phyloP scores from a whole-genome alignment of 2,797 vertebrate genomes.

The Micropoecilia bifurca region DNA sequence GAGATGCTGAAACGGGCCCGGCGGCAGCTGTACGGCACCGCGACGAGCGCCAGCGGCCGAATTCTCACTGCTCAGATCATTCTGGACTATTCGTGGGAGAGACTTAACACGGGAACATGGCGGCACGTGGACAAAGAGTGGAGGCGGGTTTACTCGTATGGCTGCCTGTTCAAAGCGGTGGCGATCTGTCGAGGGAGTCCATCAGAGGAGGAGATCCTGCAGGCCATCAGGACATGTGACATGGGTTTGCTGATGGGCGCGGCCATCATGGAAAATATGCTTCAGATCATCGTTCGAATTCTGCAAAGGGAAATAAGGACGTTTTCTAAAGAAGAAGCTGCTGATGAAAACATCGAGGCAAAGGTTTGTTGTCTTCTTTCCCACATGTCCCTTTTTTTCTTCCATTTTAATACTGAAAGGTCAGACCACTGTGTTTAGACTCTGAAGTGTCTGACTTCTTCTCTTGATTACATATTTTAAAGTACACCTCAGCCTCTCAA shows the following conservation, averaged over 20 bases:
- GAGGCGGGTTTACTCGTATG: constrained; percentile 87
- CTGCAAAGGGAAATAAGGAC: constrained; percentile 76
- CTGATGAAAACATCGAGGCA: constrained; percentile 41
- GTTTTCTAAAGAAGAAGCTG: constrained; percentile 27
- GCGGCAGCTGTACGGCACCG: constrained; percentile 73
- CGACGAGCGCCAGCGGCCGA: constrained; percentile 13
- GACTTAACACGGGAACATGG: constrained; percentile 90
- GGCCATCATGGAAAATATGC: constrained; percentile 82
- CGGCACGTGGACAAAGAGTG: constrained; percentile 87
- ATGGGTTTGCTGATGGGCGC: constrained; percentile 91
- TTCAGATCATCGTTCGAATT: constrained; percentile 77
- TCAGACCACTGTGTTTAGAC: constrained; percentile 40
- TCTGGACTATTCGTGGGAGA: constrained; percentile 91
- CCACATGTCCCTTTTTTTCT: neutral
- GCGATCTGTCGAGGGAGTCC: constrained; percentile 75
- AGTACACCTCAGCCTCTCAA: neutral
- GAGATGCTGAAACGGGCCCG: constrained; percentile 74
- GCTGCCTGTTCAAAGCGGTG: constrained; percentile 88
- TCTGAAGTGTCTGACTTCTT: neutral
- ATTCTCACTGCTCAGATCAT: constrained; percentile 78
- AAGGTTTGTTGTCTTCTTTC: constrained; percentile 75
- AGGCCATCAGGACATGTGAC: constrained; percentile 86
- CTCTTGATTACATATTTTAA: neutral
- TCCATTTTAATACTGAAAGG: constrained; percentile 18
- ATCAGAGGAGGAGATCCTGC: constrained; percentile 36